phyloP scores from a whole-genome alignment of 2,113 vertebrate genomes.

The Glaucomys volans region DNA sequence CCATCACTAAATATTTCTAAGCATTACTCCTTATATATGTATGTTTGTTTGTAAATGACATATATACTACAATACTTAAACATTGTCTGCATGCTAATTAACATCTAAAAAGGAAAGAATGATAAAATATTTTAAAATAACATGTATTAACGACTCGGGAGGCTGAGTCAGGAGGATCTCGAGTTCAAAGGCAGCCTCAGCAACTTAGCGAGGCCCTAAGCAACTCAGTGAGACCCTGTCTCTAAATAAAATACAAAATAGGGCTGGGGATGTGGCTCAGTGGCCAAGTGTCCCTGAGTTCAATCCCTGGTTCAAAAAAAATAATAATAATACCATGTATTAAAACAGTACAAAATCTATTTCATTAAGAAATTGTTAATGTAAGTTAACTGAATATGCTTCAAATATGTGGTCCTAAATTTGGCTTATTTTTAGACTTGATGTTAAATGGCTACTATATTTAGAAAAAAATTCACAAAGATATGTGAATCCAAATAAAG shows the following conservation, averaged over 20 bases:
- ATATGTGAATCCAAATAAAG: slow-evolving; percentile 30
- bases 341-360: slow-evolving; percentile 11
- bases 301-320: no score
- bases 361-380: slow-evolving; percentile 35
- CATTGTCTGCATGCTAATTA: background rate
- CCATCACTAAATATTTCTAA: slow-evolving; percentile 34
- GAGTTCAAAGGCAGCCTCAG: no score
- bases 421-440: slow-evolving; percentile 40
- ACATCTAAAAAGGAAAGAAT: background rate
- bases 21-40: background rate
- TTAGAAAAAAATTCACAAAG: slow-evolving; percentile 48
- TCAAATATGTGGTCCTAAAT: background rate
- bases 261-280: no score
- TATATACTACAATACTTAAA: background rate
- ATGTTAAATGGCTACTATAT: slow-evolving; percentile 36
- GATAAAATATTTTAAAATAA: slow-evolving; percentile 16
- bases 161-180: no score
- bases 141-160: background rate
- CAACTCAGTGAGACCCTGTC: no score
- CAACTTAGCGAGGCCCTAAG: no score
- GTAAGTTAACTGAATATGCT: slow-evolving; percentile 11
- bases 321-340: background rate
- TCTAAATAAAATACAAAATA: no score
- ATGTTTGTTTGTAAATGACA: slow-evolving; percentile 1
- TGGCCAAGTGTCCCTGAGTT: no score